These are phyloP conservation scores for Phycodurus eques DNA, from an alignment of 2,113 vertebrate species.

Conservation along the genomic window DNA sequence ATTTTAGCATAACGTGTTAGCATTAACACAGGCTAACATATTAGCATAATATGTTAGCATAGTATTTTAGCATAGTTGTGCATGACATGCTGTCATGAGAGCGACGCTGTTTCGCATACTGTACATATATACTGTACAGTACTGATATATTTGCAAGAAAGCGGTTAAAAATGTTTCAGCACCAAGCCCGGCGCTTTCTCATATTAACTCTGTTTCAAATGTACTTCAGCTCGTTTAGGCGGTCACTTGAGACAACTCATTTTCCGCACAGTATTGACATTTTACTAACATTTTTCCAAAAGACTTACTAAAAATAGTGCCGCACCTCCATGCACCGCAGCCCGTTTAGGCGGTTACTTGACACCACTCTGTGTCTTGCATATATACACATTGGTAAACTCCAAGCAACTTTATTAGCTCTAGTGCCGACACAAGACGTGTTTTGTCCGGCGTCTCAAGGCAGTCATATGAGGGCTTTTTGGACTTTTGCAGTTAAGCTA, in stretches of 20 bases:
- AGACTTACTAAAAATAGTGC: not conserved
- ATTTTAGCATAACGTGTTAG: not conserved
- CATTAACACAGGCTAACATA: not conserved
- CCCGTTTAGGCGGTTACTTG: not conserved
- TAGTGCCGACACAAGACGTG: not conserved
- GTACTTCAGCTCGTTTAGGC: not conserved
- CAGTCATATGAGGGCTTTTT: not conserved
- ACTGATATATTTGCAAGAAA: too few species aligned
- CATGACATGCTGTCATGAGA: too few species aligned
- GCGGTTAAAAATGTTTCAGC: too few species aligned
- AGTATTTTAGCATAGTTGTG: too few species aligned
- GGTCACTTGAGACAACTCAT: not conserved
- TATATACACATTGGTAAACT: not conserved
- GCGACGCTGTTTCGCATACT: too few species aligned
- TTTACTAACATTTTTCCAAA: not conserved
- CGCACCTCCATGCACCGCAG: not conserved
- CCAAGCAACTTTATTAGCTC: not conserved
- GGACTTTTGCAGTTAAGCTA: constrained; percentile 7
- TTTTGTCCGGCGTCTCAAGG: not conserved
- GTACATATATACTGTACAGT: too few species aligned
- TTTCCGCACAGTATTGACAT: not conserved
- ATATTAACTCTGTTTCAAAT: not conserved
- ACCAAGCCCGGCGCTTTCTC: too few species aligned
- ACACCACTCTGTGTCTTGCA: not conserved
- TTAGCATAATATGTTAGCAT: not conserved